Conservation (phyloP, 2,888 invertebrate species). For the Lasioglossum malachurum region DNA sequence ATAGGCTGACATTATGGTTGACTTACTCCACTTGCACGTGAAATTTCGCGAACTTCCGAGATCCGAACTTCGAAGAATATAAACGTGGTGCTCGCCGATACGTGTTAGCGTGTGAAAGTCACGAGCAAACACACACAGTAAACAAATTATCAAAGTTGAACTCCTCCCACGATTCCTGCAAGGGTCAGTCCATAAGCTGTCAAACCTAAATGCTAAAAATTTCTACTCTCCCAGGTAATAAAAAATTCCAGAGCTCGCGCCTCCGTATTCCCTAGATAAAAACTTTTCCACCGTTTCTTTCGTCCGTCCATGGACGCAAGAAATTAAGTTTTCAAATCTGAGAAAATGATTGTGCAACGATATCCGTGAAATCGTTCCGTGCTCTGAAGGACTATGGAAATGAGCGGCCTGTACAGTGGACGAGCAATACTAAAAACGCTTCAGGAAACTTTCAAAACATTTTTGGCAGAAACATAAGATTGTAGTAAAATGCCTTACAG, state of each 20-base stretch:
- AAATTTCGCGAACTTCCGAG: not conserved
- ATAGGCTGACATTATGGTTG: not conserved
- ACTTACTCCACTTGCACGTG: not conserved
- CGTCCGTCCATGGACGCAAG: not conserved
- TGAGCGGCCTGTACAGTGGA: no score
- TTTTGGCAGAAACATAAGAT: no score
- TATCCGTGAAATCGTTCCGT: not conserved
- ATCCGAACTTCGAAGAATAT: not conserved
- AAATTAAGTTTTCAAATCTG: not conserved
- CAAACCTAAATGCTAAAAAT: not conserved
- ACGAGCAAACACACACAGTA: not conserved
- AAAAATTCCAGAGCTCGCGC: not conserved
- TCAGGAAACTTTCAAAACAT: no score
- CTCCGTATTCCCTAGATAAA: not conserved
- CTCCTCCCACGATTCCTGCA: not conserved
- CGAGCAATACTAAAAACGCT: no score
- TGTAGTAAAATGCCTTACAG: no score
- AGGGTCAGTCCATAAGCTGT: not conserved
- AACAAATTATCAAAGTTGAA: not conserved
- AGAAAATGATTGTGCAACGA: not conserved
- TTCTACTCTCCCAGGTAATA: not conserved
- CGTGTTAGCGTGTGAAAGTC: not conserved
- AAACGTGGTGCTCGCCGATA: not conserved
- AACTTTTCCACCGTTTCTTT: not conserved
- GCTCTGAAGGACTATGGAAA: not conserved